Evolutionary conservation across 2,888 invertebrate species (phyloP).

Genomic region (Brenthis daphne): DNA sequence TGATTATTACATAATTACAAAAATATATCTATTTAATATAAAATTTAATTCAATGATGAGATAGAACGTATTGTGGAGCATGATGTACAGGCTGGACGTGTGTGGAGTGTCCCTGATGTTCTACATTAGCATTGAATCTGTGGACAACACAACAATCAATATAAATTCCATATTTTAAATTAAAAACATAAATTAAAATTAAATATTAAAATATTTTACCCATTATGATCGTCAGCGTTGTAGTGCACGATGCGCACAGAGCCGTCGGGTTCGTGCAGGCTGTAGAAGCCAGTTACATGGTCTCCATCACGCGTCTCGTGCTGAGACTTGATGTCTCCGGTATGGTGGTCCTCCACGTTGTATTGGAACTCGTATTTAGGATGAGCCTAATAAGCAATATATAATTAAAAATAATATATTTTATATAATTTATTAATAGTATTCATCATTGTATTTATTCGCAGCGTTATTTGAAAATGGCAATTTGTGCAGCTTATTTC

Average conservation of each 20-base stretch:
- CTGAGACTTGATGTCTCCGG: slow-evolving; percentile 71
- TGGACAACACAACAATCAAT: too few species aligned
- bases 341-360: slow-evolving; percentile 69
- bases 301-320: slow-evolving; percentile 68
- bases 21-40: background rate
- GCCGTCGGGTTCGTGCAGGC: slow-evolving; percentile 80
- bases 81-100: slow-evolving; percentile 47
- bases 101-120: slow-evolving; percentile 68
- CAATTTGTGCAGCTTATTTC: too few species aligned
- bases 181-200: background rate
- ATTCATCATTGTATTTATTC: too few species aligned
- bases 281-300: slow-evolving; percentile 81
- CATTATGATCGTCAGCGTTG: slow-evolving; percentile 74
- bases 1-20: background rate
- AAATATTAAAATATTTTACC: slow-evolving; percentile 51
- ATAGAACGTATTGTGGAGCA: slow-evolving; percentile 20
- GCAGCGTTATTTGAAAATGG: too few species aligned
- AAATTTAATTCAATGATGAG: slow-evolving; percentile 14
- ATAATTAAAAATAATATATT: too few species aligned
- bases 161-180: too few species aligned
- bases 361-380: slow-evolving; percentile 67
- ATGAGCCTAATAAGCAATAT: slow-evolving; percentile 27
- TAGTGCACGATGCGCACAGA: slow-evolving; percentile 81
- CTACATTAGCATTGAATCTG: slow-evolving; percentile 49
- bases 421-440: background rate